Evolutionary conservation across 1,140 invertebrate genomes (phyloP), one percentile per base, ranked within the genome.

Genomic region (Manduca sexta): DNA sequence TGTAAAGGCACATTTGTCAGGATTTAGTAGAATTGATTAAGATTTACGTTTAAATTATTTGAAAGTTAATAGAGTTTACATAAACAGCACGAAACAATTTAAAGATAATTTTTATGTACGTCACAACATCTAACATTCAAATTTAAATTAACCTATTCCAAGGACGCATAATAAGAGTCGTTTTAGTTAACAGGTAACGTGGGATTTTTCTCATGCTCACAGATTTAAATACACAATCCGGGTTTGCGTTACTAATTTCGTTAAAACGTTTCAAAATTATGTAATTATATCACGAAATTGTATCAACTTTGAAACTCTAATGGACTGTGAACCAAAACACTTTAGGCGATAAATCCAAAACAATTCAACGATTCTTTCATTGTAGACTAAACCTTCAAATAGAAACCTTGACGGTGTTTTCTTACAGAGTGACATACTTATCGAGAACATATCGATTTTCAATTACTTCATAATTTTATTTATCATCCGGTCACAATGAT

Each of bases 301-400:
- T n/a, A n/a, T n/a, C n/a, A n/a, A n/a, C n/a, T n/a, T n/a, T n/a
- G n/a, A n/a, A n/a, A n/a, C n/a, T n/a, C n/a, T 45, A 52, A 52
- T 45, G 52, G 39, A 52, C 56, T 38, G 46, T 58, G 50, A 51
- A 49, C 55, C 37, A 41, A n/a, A 47, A 57, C 41, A 46, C 39
- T 40, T 46, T 54, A 33, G 30, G 17, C 45, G 48, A 51, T 50
- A 59, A 52, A 14, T 55, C 37, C 17, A 37, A 57, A 47, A 52
- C 45, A 15, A 49, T 41, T 49, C 40, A 52, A 57, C 33, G 35
- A 49, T 29, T 46, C 10, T 38, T 33, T 41, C 50, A 45, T 50
- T 26, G 38, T 42, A 41, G 26, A 21, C 15, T 31, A 39, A 48
- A 48, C 54, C 54, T 56, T 56, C 44, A 56, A 56, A 56, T 39